These are phyloP conservation scores for Rhynchomys soricoides DNA, from an alignment of 2,113 vertebrate species.

Conservation along the genomic window DNA sequence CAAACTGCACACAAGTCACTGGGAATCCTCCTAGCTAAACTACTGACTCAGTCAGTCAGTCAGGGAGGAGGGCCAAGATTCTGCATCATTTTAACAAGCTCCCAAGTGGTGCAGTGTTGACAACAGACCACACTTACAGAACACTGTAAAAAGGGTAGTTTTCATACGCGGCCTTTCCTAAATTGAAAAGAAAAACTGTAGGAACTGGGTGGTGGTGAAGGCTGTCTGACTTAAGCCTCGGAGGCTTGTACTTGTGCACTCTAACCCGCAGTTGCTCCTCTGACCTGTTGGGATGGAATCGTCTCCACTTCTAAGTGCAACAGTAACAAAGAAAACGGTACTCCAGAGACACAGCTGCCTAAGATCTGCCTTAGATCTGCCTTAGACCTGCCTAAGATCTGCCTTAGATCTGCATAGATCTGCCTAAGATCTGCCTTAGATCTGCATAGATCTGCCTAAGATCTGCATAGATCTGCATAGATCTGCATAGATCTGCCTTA, in stretches of 20 bases:
- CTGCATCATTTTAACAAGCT: conserved; percentile 1
- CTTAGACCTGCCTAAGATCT: too few relatives aligned
- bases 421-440: not conserved
- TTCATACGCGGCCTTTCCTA: not conserved
- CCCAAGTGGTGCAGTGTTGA: not conserved
- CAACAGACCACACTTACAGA: not conserved
- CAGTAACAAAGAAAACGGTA: not conserved
- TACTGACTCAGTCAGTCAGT: not conserved
- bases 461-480: too few relatives aligned
- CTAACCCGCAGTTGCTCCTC: not conserved
- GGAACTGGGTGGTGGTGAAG: not conserved
- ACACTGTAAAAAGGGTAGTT: not conserved
- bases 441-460: too few relatives aligned
- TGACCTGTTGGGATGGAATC: too few relatives aligned
- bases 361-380: not conserved
- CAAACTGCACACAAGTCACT: not conserved
- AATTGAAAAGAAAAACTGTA: not conserved
- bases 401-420: too few relatives aligned
- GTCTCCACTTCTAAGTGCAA: too few relatives aligned
- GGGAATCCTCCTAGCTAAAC: not conserved
- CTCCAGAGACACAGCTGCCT: not conserved
- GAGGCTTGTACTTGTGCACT: conserved; percentile 18
- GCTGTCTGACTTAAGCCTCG: not conserved
- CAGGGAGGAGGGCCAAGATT: not conserved
- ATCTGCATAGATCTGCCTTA: not conserved